Evolutionary conservation across 2,797 vertebrate species (phyloP).

Genomic region (Hylomyscus alleni): DNA sequence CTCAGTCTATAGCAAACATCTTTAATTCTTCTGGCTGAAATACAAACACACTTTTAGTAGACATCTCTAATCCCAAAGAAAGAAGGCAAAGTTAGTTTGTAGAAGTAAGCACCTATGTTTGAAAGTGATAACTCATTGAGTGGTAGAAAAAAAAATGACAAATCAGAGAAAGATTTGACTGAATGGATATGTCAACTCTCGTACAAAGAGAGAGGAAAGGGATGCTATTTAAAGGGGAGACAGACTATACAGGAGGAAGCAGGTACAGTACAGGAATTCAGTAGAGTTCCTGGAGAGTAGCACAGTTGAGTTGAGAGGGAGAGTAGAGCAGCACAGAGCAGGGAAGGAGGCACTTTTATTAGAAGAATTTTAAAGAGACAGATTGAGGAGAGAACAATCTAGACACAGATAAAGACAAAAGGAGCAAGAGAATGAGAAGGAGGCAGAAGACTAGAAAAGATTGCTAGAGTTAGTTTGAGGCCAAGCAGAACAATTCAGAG

Average conservation of each 20-base stretch:
- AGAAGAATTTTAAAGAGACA: too few species aligned
- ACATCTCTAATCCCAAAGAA: not conserved
- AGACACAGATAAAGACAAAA: too few species aligned
- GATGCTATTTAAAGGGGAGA: not conserved
- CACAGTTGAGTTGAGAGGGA: not conserved
- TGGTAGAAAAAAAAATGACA: not conserved
- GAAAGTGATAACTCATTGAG: not conserved
- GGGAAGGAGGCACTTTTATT: too few species aligned
- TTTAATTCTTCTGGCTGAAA: not conserved
- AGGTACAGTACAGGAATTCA: not conserved
- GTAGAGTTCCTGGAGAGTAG: not conserved
- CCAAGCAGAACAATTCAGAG: too few species aligned
- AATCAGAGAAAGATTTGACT: not conserved
- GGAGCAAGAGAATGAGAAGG: too few species aligned
- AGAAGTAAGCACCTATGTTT: not conserved
- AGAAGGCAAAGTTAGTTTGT: not conserved
- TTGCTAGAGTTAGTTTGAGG: too few species aligned
- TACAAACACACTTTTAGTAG: too few species aligned
- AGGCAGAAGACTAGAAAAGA: too few species aligned
- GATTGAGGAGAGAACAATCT: too few species aligned
- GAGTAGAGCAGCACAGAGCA: not conserved
- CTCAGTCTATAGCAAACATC: not conserved
- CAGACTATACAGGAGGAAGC: not conserved
- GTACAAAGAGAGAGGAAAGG: not conserved
- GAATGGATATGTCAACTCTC: not conserved